phyloP scores from a whole-genome alignment of 2,113 vertebrate genomes.

The Embiotoca jacksoni region DNA sequence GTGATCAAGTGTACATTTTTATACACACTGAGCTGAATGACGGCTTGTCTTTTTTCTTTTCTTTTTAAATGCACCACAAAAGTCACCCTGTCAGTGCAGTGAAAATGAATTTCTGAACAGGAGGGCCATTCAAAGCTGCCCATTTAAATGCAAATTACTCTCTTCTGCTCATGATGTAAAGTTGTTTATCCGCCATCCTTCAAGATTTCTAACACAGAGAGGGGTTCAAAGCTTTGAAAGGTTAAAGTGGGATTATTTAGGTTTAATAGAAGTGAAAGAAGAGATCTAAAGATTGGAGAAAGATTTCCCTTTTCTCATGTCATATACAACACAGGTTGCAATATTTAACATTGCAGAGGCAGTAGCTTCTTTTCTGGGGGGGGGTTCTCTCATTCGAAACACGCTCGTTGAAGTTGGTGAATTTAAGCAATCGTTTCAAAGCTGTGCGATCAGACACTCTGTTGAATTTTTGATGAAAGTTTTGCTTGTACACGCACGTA shows the following conservation, averaged over 20 bases:
- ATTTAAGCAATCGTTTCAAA: background rate
- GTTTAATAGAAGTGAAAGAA: background rate
- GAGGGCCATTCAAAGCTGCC: background rate
- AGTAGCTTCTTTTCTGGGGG: background rate
- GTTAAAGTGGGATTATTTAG: background rate
- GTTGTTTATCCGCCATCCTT: background rate
- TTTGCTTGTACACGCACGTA: background rate
- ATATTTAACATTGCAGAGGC: background rate
- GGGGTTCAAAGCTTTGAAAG: background rate
- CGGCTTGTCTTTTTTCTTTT: background rate
- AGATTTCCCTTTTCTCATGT: background rate
- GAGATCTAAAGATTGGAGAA: background rate
- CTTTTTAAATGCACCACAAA: background rate
- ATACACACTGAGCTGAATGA: background rate
- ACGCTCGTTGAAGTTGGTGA: background rate
- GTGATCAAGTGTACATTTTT: background rate
- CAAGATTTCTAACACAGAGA: background rate
- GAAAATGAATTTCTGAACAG: background rate
- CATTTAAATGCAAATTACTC: slow-evolving; percentile 43
- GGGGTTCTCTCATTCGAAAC: background rate
- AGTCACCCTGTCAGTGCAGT: background rate
- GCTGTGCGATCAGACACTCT: background rate
- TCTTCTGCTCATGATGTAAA: background rate
- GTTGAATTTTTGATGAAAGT: background rate
- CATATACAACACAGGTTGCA: background rate